These are phyloP conservation scores for Cyclargus thomasi DNA, from an alignment of 1,140 invertebrate genomes.

Conservation along the genomic window DNA sequence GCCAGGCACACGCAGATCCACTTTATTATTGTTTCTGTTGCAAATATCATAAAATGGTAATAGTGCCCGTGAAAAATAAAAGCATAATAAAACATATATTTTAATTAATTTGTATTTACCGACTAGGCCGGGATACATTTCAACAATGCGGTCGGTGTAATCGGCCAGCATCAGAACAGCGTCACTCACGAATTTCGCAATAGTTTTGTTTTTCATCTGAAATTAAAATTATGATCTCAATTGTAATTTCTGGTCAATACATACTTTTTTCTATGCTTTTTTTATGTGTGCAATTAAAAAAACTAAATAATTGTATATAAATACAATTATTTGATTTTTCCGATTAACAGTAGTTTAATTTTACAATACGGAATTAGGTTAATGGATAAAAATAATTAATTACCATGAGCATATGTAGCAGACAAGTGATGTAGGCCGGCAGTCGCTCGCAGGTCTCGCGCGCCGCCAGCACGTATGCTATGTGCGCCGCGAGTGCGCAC, in stretches of 20 bases:
- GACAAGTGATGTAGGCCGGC: conserved; percentile 88
- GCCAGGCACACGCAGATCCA: conserved; percentile 68
- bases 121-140: conserved; percentile 86
- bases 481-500: conserved; percentile 85
- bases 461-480: conserved; percentile 53
- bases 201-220: conserved; percentile 88
- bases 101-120: conserved; percentile 63
- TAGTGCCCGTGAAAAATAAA: not conserved
- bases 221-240: conserved; percentile 44
- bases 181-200: conserved; percentile 92
- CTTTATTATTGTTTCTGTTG: conserved; percentile 61
- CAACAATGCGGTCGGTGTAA: conserved; percentile 83
- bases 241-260: not conserved
- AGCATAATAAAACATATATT: not conserved
- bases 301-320: too few relatives aligned
- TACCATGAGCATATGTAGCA: conserved; percentile 90
- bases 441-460: conserved; percentile 41
- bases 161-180: conserved; percentile 87
- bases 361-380: too few relatives aligned
- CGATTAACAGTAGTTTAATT: too few relatives aligned
- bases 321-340: too few relatives aligned
- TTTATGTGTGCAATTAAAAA: too few relatives aligned
- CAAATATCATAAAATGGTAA: conserved; percentile 20
- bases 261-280: too few relatives aligned
- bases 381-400: not conserved